Percentiles rank a stretch among this genome's conserved stretches.
Conservation (phyloP, 2,797 vertebrate species). For the Eospalax fontanierii region DNA sequence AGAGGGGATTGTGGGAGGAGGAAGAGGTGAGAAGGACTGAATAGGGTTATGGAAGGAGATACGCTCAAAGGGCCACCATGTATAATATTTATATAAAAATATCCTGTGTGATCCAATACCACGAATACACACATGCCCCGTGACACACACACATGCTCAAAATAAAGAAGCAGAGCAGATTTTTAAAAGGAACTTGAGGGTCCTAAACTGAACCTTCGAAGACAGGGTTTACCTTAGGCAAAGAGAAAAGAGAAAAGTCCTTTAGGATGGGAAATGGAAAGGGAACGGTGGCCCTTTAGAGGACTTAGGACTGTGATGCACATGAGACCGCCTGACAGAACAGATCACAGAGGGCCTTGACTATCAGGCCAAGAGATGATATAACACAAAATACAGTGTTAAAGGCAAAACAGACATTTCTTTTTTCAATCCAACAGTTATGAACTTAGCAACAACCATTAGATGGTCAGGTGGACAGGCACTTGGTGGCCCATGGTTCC, state of each 20-base stretch:
- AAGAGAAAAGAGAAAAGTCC: conserved; percentile 10
- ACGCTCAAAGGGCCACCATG: background rate
- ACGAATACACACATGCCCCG: background rate
- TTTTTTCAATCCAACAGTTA: background rate
- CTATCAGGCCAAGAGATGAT: background rate
- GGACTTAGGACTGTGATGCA: background rate
- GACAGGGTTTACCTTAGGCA: background rate
- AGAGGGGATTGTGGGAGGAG: background rate
- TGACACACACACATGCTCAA: too few species aligned
- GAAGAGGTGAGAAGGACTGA: background rate
- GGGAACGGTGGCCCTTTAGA: background rate
- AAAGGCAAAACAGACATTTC: background rate
- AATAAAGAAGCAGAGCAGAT: background rate
- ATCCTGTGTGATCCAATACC: background rate
- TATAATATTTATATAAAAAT: background rate
- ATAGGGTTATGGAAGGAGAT: background rate
- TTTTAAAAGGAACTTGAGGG: background rate
- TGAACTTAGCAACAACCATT: background rate
- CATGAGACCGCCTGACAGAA: background rate
- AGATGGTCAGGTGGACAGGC: background rate
- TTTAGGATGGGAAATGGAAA: background rate
- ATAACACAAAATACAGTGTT: background rate
- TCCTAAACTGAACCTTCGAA: background rate
- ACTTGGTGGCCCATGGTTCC: background rate
- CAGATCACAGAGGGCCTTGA: background rate